Base-by-base conservation (phyloP, 2,888 invertebrate genomes). In the Hyposoter dolosus region DNA sequence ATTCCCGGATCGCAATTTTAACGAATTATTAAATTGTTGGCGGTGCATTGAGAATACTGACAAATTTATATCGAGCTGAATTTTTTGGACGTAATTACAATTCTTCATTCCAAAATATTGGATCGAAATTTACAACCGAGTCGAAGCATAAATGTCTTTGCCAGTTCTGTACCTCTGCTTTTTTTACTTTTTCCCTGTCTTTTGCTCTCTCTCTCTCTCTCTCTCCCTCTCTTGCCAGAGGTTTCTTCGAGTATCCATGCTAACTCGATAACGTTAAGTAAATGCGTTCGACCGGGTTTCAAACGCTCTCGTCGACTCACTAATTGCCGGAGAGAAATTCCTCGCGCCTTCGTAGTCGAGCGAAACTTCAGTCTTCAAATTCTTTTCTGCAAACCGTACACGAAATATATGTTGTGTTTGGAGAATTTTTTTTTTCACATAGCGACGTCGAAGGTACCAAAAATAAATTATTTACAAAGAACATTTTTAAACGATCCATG, bases 181-280 rank as follows among this genome's bases (percentile, higher is more conserved):
- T 65, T 23, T 12, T 19, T 17, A 32, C 35, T 1, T 6, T 66
- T 40, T n/a, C n/a, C 1, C 40, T 35, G n/a, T 17, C 40, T n/a
- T 12, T 5, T 3, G 1, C 40, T 23, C 60, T 47, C 19, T 23
- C 19, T 40, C 9, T 3, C 9, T 3, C 40, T 23, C 47, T 47
- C 19, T 12, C 19, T 50, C 56, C 19, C 23, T 43, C 50, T 45
- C 56, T 43, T 45, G 66, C 47, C 45, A 28, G 23, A 43, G 65
- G 68, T 69, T 82, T 75, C 63, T 79, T 85, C 75, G 79, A 82
- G 78, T 45, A 65, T 71, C 43, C 19, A 23, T 75, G 85, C 82
- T 82, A 79, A 82, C 78, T 75, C 63, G 74, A 82, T 69, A 69
- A n/a, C 74, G 74, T 78, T 82, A 40, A 79, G 82, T 69, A 78